Evolutionary conservation across 1,140 invertebrate species (phyloP).

Genomic region (Magallana gigas): DNA sequence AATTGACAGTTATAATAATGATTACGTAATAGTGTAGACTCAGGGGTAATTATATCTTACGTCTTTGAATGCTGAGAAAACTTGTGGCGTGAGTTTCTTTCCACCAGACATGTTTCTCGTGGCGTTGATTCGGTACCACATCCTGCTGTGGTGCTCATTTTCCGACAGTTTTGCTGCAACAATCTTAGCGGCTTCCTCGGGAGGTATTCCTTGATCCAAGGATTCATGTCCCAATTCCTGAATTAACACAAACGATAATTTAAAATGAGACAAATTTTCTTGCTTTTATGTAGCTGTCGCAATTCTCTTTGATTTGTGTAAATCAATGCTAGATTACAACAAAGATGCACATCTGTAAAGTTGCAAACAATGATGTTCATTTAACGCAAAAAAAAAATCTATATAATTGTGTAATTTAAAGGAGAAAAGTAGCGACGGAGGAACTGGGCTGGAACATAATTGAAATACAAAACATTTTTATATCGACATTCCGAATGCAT

Average conservation of each 20-base stretch:
- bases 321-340: too few species aligned
- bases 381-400: too few species aligned
- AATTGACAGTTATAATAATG: too few species aligned
- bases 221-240: conserved; percentile 82
- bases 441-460: too few species aligned
- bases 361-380: too few species aligned
- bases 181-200: conserved; percentile 83
- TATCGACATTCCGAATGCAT: too few species aligned
- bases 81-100: conserved; percentile 70
- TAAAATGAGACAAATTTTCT: too few species aligned
- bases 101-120: conserved; percentile 82
- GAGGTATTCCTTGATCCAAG: conserved; percentile 82
- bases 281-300: neutral
- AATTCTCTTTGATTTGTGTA: too few species aligned
- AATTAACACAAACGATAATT: conserved; percentile 15
- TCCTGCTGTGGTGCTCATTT: conserved; percentile 81
- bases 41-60: conserved; percentile 54
- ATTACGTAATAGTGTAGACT: neutral
- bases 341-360: too few species aligned
- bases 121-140: conserved; percentile 85
- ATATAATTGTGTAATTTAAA: too few species aligned
- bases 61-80: conserved; percentile 67
- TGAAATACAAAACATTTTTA: too few species aligned
- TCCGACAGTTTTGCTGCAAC: conserved; percentile 82
- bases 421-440: too few species aligned